phyloP scores from a whole-genome alignment of 2,113 vertebrate species.

The Pterocles burchelli region DNA sequence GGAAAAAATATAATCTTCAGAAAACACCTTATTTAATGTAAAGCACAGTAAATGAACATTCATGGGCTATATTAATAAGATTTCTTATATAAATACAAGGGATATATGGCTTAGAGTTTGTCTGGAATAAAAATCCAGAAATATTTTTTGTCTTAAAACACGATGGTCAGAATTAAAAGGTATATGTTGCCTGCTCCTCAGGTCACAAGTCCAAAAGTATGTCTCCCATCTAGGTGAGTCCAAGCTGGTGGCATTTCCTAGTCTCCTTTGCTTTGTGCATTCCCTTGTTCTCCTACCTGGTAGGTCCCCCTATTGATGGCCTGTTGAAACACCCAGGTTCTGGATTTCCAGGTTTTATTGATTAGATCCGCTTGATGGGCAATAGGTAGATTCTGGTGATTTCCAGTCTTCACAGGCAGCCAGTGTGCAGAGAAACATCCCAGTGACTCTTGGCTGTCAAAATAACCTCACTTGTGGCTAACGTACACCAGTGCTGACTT shows the following conservation, averaged over 20 bases:
- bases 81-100: neutral
- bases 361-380: no score
- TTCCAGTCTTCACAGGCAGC: neutral
- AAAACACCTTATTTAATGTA: neutral
- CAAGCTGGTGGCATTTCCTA: neutral
- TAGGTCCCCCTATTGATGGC: neutral
- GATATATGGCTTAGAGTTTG: neutral
- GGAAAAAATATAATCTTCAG: neutral
- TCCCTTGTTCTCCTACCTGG: neutral
- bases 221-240: neutral
- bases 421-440: neutral
- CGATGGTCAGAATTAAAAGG: neutral
- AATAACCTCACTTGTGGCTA: neutral
- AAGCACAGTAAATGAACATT: neutral
- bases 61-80: neutral
- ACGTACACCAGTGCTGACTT: neutral
- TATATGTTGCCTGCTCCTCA: neutral
- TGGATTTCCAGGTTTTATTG: neutral
- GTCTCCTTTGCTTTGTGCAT: neutral
- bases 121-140: neutral
- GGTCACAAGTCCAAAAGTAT: neutral
- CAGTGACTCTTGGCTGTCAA: neutral
- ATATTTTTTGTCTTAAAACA: neutral
- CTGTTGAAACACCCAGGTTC: neutral
- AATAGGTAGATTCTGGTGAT: neutral